Base-by-base conservation (phyloP, 1,140 invertebrate species). In the Leptinotarsa undecemlineata region DNA sequence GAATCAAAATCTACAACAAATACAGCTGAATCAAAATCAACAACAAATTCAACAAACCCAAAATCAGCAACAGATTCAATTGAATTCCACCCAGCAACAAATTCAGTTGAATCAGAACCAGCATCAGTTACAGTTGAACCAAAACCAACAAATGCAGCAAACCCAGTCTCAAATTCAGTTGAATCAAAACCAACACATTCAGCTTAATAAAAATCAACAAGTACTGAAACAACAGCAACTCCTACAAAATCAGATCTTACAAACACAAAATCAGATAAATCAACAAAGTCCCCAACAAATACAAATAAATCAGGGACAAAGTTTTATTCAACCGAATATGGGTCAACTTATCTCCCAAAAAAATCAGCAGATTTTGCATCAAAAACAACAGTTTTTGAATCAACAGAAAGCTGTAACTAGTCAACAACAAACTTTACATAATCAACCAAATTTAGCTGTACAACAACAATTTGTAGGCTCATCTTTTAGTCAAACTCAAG, bases 11-110 rank as follows among this genome's bases (percentile, higher is more conserved):
- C 77, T 75, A 61, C 61, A 90, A 86, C 79, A 88, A 84, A 33
- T 86, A 84, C 1, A 87, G 85, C 51, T 69, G 42, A 21, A 72
- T 6, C 74, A 73, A 57, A 74, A 71, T 42, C 75, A 73, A 72
- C 81, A 90, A 86, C 79, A 88, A 84, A 33, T 86, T 85, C 1
- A 87, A 80, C 86, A 80, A 82, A 84, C 84, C 77, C 72, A 84
- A 3, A 76, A 81, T 8, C 62, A 80, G 62, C 81, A 84, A 67
- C 83, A 85, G 62, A 80, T 74, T 76, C 70, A 76, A 48, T 67
- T 72, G 17, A 74, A 75, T 64, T 81, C 82, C 48, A 68, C 15
- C 19, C 66, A 68, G 66, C 81, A 82, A 75, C 71, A 78, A 26
- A 68, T 62, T 19, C 80, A 80, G 21, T 8, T 57, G 51, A 57